Percentiles rank a stretch among this genome's conserved stretches.
Evolutionary conservation across 2,888 invertebrate species (phyloP).

Genomic region (Falcaria lacertinaria): DNA sequence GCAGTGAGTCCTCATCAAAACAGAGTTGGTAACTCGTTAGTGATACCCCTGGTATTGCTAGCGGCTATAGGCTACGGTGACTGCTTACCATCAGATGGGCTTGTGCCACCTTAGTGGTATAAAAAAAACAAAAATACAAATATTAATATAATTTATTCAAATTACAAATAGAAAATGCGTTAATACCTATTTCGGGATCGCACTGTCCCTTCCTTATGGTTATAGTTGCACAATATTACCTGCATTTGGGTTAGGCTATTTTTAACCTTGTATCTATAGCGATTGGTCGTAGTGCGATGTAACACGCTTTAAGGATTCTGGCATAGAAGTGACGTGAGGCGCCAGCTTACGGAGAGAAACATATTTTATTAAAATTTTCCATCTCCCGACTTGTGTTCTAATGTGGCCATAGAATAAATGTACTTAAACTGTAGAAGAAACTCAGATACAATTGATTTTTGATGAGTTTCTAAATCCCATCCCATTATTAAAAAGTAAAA

Average conservation of each 20-base stretch:
- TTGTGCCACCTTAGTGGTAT: too few relatives aligned
- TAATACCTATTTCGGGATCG: slow-evolving; percentile 50
- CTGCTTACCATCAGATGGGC: too few relatives aligned
- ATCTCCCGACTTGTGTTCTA: slow-evolving; percentile 48
- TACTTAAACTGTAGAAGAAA: neutral
- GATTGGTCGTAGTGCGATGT: slow-evolving; percentile 15
- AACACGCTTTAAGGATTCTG: slow-evolving; percentile 46
- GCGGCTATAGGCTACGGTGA: too few relatives aligned
- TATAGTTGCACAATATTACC: slow-evolving; percentile 1
- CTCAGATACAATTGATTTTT: too few relatives aligned
- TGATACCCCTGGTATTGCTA: too few relatives aligned
- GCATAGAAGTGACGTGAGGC: slow-evolving; percentile 50
- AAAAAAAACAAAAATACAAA: slow-evolving; percentile 30
- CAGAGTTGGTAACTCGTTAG: too few relatives aligned
- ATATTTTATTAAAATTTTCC: slow-evolving; percentile 71
- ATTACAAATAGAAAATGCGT: slow-evolving; percentile 36
- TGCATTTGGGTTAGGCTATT: slow-evolving; percentile 5
- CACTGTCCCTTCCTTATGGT: slow-evolving; percentile 51
- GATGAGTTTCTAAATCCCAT: too few relatives aligned
- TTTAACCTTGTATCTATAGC: slow-evolving; percentile 11
- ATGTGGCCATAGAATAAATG: slow-evolving; percentile 34
- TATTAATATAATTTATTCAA: slow-evolving; percentile 38
- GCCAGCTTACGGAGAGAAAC: slow-evolving; percentile 55
- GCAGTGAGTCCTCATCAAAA: too few relatives aligned
- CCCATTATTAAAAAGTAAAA: too few relatives aligned